Conservation (phyloP, 2,888 invertebrate genomes). For the Drosophila kambysellisi region DNA sequence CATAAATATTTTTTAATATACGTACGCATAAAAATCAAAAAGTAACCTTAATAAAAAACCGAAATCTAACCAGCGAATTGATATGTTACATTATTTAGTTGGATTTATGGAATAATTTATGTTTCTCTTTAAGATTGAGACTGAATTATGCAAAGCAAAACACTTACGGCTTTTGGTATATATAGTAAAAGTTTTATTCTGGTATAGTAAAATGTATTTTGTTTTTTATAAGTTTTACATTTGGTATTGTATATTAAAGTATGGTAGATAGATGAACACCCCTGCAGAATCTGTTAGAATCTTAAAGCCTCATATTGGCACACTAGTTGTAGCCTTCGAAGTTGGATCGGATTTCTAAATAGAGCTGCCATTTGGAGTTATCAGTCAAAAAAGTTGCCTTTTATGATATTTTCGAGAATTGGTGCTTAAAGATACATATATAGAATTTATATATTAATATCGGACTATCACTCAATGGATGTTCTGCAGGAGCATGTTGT, state of each 20-base stretch:
- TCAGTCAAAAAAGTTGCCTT: slow-evolving; percentile 37
- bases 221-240: slow-evolving; percentile 60
- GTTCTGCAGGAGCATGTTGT: slow-evolving; percentile 42
- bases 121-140: neutral
- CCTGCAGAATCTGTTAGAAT: slow-evolving; percentile 47
- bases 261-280: slow-evolving; percentile 57
- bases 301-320: slow-evolving; percentile 18
- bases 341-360: slow-evolving; percentile 52
- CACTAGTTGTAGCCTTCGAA: slow-evolving; percentile 14
- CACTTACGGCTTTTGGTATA: slow-evolving; percentile 29
- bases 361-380: slow-evolving; percentile 18
- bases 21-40: slow-evolving; percentile 36
- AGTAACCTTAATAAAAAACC: slow-evolving; percentile 63
- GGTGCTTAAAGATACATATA: slow-evolving; percentile 24
- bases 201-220: slow-evolving; percentile 64
- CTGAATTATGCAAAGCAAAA: neutral
- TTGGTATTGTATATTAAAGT: slow-evolving; percentile 62
- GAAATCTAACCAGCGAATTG: slow-evolving; percentile 74
- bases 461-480: slow-evolving; percentile 12
- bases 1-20: slow-evolving; percentile 64
- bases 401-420: slow-evolving; percentile 41
- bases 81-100: slow-evolving; percentile 36
- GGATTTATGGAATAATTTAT: slow-evolving; percentile 16
- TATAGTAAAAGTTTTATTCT: slow-evolving; percentile 67
- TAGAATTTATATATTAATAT: slow-evolving; percentile 21